Evolutionary conservation across 2,888 invertebrate species (phyloP).

Genomic region (Schizotus pectinicornis): DNA sequence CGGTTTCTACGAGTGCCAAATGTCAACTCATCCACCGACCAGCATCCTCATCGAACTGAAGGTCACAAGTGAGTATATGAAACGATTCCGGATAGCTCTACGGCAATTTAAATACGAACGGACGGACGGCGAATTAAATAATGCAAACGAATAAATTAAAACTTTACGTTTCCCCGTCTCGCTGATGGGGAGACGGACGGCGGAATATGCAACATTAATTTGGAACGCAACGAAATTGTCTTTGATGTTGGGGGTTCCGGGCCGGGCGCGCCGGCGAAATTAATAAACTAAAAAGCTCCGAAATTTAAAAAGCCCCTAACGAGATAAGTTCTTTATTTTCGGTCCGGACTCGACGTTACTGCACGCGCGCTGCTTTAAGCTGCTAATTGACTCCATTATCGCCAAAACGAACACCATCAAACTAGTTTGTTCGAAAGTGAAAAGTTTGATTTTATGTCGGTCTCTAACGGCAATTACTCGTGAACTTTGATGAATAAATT

Average conservation of each 20-base stretch:
- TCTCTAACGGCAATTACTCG: too few relatives aligned
- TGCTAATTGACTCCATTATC: too few relatives aligned
- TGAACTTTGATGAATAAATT: too few relatives aligned
- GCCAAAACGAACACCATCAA: too few relatives aligned
- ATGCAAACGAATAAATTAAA: conserved; percentile 18
- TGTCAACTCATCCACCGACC: conserved; percentile 80
- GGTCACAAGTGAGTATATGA: conserved; percentile 69
- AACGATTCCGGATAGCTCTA: too few relatives aligned
- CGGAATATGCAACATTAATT: conserved; percentile 21
- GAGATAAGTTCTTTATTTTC: conserved; percentile 7
- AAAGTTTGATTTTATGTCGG: too few relatives aligned
- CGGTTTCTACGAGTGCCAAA: conserved; percentile 81
- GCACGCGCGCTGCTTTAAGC: too few relatives aligned
- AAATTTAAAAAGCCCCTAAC: conserved; percentile 16
- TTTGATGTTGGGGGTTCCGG: conserved; percentile 4
- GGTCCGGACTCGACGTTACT: too few relatives aligned
- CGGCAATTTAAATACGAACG: too few relatives aligned
- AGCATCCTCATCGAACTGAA: conserved; percentile 77
- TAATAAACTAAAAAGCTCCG: conserved; percentile 8
- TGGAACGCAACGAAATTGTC: conserved; percentile 9
- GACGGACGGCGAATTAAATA: too few relatives aligned
- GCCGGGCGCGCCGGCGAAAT: neutral
- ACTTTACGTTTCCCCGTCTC: conserved; percentile 14
- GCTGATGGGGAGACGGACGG: neutral
- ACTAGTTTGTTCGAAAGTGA: too few relatives aligned